phyloP scores from a whole-genome alignment of 2,113 vertebrate species.

The Pogonocichla stellata region DNA sequence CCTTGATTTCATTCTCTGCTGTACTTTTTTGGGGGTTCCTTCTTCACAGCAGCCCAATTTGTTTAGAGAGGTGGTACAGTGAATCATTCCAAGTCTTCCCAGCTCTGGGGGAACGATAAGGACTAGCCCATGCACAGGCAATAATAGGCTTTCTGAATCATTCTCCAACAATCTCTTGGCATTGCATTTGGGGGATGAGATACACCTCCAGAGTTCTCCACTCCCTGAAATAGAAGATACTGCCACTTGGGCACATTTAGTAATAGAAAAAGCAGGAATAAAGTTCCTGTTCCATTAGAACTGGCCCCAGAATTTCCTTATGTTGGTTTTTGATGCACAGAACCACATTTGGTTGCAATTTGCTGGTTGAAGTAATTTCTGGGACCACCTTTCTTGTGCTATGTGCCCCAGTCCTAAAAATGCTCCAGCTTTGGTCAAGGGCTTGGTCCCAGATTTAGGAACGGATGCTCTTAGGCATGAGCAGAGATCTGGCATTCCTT shows the following conservation, averaged over 20 bases:
- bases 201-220: neutral
- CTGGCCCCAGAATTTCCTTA: neutral
- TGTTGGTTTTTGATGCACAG: neutral
- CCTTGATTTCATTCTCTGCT: neutral
- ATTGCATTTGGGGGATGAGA: neutral
- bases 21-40: neutral
- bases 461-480: neutral
- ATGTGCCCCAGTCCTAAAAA: neutral
- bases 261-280: neutral
- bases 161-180: constrained; percentile 30
- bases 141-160: constrained; percentile 35
- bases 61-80: neutral
- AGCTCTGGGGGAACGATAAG: neutral
- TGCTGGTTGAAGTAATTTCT: neutral
- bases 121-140: neutral
- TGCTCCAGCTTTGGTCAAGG: neutral
- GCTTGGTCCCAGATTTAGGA: neutral
- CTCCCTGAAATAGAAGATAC: neutral
- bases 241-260: neutral
- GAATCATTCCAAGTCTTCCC: neutral
- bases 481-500: neutral
- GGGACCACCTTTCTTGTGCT: neutral
- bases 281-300: neutral
- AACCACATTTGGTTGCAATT: neutral
- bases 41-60: neutral